Conservation (phyloP, 2,797 vertebrate genomes). For the Leptatherina wallacei region DNA sequence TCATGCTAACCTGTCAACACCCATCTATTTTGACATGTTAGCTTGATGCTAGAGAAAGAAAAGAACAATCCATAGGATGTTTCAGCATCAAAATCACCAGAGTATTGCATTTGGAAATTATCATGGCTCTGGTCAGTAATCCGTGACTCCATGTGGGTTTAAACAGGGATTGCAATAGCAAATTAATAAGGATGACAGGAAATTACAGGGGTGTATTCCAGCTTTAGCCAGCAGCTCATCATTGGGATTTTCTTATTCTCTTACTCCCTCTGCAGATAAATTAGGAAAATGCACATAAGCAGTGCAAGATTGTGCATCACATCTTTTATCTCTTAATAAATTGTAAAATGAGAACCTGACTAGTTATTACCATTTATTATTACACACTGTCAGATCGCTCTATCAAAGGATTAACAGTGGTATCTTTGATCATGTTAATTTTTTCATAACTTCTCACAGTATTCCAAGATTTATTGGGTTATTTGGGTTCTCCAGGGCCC, state of each 20-base stretch:
- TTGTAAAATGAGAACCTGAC: background rate
- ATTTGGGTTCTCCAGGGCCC: slow-evolving; percentile 46
- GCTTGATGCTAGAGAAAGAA: background rate
- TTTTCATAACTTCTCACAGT: slow-evolving; percentile 22
- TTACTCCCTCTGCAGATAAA: slow-evolving; percentile 78
- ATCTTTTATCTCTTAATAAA: background rate
- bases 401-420: slow-evolving; percentile 4
- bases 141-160: slow-evolving; percentile 19
- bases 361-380: background rate
- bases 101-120: slow-evolving; percentile 28
- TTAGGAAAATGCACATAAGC: slow-evolving; percentile 54
- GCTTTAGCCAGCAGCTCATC: background rate
- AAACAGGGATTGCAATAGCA: background rate
- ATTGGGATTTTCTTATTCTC: slow-evolving; percentile 55
- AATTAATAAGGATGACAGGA: slow-evolving; percentile 35
- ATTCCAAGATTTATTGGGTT: slow-evolving; percentile 57
- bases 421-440: slow-evolving; percentile 22
- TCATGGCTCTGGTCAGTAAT: slow-evolving; percentile 40
- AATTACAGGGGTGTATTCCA: slow-evolving; percentile 16
- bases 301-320: slow-evolving; percentile 5
- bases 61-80: slow-evolving; percentile 18
- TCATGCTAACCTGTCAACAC: slow-evolving; percentile 17
- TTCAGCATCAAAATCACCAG: slow-evolving; percentile 37
- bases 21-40: slow-evolving; percentile 38
- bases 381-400: background rate